phyloP scores from a whole-genome alignment of 2,113 vertebrate genomes.

The Panthera uncia region DNA sequence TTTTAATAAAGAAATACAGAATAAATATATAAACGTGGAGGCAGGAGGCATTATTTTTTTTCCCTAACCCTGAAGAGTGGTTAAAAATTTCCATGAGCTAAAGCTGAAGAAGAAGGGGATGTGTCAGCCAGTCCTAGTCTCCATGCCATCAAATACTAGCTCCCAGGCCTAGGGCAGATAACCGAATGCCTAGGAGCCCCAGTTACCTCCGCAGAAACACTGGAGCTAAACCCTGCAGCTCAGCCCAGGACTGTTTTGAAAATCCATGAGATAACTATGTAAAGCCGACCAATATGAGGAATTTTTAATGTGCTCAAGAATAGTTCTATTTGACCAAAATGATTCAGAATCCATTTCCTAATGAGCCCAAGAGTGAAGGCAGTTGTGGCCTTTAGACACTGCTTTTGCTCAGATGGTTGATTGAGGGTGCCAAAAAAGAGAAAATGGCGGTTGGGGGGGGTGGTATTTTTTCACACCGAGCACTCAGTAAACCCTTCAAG shows the following conservation, averaged over 20 bases:
- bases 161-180: not conserved
- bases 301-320: not conserved
- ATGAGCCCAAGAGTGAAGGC: not conserved
- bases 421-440: not conserved
- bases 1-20: conserved; percentile 25
- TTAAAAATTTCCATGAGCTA: conserved; percentile 28
- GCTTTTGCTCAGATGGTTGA: conserved; percentile 28
- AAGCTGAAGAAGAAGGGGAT: not conserved
- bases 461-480: not conserved
- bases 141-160: not conserved
- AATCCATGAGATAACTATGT: not conserved
- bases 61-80: not conserved
- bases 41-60: not conserved
- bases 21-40: not conserved
- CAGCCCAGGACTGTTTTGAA: not conserved
- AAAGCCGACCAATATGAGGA: not conserved
- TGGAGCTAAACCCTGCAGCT: not conserved
- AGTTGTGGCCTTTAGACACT: not conserved
- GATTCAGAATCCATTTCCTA: conserved; percentile 18
- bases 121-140: not conserved
- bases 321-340: conserved; percentile 15
- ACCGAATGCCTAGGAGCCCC: not conserved
- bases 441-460: not conserved
- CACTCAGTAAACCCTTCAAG: not conserved
- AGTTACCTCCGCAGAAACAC: not conserved